Percentiles rank a stretch among this genome's conserved stretches.
These are phyloP conservation scores for Bryconaethiops microstoma DNA, from an alignment of 2,797 vertebrate genomes.

Conservation along the genomic window DNA sequence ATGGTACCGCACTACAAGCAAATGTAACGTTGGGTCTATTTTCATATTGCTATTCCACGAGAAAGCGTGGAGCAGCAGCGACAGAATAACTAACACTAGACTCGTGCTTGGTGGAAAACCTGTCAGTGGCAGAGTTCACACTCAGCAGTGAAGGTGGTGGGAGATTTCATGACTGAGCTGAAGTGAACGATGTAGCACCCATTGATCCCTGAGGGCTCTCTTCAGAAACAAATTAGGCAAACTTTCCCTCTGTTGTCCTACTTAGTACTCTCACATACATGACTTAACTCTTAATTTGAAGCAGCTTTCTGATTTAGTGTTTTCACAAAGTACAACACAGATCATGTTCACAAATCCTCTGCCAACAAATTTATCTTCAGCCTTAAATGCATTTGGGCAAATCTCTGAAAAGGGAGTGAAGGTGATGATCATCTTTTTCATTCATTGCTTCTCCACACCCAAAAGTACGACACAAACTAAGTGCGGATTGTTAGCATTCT, in stretches of 20 bases:
- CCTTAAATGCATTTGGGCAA: background rate
- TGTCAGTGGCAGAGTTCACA: background rate
- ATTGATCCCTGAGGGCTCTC: slow-evolving; percentile 1
- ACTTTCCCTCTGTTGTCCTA: background rate
- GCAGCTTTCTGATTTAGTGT: background rate
- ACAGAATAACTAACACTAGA: background rate
- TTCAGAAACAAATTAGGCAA: background rate
- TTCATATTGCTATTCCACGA: background rate
- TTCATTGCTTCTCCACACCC: background rate
- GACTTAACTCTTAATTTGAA: slow-evolving; percentile 10
- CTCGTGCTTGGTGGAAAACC: background rate
- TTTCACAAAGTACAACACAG: background rate
- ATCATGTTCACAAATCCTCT: background rate
- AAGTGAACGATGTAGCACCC: background rate
- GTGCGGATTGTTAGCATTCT: background rate
- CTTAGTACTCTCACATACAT: background rate
- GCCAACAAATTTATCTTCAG: background rate
- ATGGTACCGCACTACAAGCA: background rate
- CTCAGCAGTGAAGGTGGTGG: background rate
- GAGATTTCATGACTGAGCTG: background rate
- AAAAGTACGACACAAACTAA: slow-evolving; percentile 1
- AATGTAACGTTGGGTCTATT: background rate
- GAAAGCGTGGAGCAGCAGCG: background rate
- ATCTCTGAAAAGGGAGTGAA: background rate
- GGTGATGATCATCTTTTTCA: slow-evolving; percentile 4